phyloP scores from a whole-genome alignment of 1,140 invertebrate genomes.

The Microplitis mediator region DNA sequence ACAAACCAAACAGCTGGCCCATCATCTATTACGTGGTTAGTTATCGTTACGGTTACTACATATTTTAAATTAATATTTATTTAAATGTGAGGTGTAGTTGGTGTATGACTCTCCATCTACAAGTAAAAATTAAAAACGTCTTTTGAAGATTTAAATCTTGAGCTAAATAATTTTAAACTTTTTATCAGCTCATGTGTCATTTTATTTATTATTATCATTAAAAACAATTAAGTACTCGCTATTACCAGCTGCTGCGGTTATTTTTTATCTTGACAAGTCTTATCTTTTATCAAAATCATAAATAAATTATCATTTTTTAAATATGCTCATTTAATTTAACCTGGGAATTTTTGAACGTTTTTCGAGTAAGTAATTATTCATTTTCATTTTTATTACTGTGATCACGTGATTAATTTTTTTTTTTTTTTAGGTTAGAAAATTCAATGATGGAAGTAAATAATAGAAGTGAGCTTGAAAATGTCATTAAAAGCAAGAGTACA shows the following conservation, averaged over 20 bases:
- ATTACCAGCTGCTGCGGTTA: not conserved
- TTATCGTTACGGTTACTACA: not conserved
- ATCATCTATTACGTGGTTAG: conserved; percentile 25
- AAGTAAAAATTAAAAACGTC: too few species aligned
- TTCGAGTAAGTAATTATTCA: not conserved
- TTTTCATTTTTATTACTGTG: not conserved
- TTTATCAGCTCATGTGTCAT: too few species aligned
- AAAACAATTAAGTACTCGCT: not conserved
- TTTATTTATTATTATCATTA: not conserved
- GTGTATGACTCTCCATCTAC: too few species aligned
- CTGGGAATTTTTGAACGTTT: not conserved
- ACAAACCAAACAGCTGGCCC: conserved; percentile 61
- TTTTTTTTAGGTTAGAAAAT: not conserved
- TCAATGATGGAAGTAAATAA: not conserved
- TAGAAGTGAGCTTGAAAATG: not conserved
- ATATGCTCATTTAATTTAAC: too few species aligned
- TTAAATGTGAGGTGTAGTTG: too few species aligned
- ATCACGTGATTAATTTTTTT: not conserved
- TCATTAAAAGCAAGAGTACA: not conserved
- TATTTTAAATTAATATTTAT: too few species aligned
- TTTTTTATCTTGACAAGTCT: not conserved
- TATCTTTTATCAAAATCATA: not conserved
- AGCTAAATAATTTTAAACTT: too few species aligned
- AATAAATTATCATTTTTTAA: too few species aligned
- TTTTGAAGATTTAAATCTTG: too few species aligned